Percentiles rank a stretch among this genome's conserved stretches.
Conservation (phyloP, 2,888 invertebrate genomes). For the Sinohyriopsis cumingii region DNA sequence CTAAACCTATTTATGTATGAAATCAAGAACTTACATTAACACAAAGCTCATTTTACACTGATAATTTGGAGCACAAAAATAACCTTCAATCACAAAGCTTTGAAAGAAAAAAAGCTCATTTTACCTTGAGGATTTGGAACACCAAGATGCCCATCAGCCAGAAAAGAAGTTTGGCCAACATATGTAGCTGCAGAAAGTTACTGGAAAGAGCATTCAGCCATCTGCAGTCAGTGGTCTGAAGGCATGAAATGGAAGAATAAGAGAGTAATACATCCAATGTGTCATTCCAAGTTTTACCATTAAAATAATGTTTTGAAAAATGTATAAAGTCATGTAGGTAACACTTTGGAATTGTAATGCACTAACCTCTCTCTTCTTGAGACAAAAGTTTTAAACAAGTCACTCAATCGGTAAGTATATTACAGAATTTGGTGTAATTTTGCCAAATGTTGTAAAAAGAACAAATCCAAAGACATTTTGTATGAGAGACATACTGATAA, state of each 20-base stretch:
- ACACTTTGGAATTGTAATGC: background rate
- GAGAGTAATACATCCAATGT: no score
- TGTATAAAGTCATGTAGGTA: background rate
- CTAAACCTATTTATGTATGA: no score
- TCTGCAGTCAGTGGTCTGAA: slow-evolving; percentile 22
- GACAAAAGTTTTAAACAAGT: no score
- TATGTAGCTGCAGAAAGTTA: slow-evolving; percentile 28
- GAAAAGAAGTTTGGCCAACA: slow-evolving; percentile 35
- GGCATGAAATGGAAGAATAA: background rate
- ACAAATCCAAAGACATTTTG: background rate
- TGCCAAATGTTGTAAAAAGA: background rate
- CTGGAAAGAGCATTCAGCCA: slow-evolving; percentile 33
- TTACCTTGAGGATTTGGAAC: no score
- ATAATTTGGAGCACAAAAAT: no score
- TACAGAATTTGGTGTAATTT: background rate
- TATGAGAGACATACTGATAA: background rate
- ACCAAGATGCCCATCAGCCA: slow-evolving; percentile 21
- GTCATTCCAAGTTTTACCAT: no score
- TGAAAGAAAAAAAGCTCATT: no score
- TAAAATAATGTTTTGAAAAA: no score
- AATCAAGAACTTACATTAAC: no score
- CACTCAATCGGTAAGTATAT: no score
- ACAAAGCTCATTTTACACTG: no score
- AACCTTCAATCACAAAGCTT: no score
- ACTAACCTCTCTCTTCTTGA: background rate